A percentile compares a stretch with the other conserved stretches of the same genome.
Conservation (phyloP, 2,888 invertebrate genomes). For the Gandaritis pyraliata region DNA sequence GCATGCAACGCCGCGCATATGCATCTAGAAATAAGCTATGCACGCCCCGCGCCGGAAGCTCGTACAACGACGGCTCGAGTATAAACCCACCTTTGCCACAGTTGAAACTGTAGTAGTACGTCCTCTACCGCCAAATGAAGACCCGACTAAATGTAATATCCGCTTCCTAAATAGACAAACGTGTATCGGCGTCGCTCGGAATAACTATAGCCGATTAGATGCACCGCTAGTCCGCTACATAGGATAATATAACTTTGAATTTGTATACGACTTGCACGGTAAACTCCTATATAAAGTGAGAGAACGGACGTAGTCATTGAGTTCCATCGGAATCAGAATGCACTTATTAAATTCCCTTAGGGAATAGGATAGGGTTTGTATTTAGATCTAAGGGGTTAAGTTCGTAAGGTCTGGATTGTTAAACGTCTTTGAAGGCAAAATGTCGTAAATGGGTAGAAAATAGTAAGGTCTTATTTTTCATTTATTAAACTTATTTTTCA, state of each 20-base stretch:
- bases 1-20: constrained; percentile 68
- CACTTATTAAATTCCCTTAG: constrained; percentile 9
- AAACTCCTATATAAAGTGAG: constrained; percentile 47
- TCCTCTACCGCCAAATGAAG: constrained; percentile 80
- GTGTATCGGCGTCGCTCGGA: constrained; percentile 79
- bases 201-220: constrained; percentile 80
- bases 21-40: constrained; percentile 78
- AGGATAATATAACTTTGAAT: background rate
- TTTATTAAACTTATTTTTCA: too few relatives aligned
- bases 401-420: too few relatives aligned
- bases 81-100: constrained; percentile 68
- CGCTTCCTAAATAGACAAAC: constrained; percentile 84
- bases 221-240: constrained; percentile 50
- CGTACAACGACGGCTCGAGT: constrained; percentile 57
- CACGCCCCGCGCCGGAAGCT: constrained; percentile 78
- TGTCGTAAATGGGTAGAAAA: too few relatives aligned
- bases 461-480: too few relatives aligned
- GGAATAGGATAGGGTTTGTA: constrained; percentile 5
- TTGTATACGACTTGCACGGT: background rate
- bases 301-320: constrained; percentile 45
- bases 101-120: constrained; percentile 16
- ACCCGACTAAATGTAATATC: constrained; percentile 83
- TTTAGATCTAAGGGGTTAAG: background rate
- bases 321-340: constrained; percentile 20
- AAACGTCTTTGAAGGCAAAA: too few relatives aligned